These are phyloP conservation scores for Camelus bactrianus DNA, from an alignment of 2,113 vertebrate species.

Conservation along the genomic window DNA sequence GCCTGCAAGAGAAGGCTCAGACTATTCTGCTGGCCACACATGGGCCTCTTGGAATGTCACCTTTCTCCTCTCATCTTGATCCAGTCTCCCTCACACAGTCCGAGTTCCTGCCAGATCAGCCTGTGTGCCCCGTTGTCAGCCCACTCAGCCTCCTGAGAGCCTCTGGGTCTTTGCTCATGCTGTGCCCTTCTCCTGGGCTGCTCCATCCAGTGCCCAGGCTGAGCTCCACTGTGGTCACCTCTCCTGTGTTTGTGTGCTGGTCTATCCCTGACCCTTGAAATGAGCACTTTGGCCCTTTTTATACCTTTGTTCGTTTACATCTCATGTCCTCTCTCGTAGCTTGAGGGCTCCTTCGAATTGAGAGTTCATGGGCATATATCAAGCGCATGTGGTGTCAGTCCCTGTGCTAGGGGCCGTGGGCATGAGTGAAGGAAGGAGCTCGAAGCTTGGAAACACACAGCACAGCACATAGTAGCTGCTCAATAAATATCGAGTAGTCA, in stretches of 20 bases:
- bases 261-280: not conserved
- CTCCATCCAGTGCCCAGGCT: not conserved
- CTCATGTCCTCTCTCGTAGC: not conserved
- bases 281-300: not conserved
- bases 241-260: not conserved
- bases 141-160: not conserved
- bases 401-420: not conserved
- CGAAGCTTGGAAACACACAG: conserved; percentile 1
- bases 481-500: not conserved
- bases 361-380: not conserved
- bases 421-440: not conserved
- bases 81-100: not conserved
- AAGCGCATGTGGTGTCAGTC: not conserved
- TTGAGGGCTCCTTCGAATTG: not conserved
- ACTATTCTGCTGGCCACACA: not conserved
- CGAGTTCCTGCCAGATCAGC: not conserved
- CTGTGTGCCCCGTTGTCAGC: not conserved
- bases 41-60: not conserved
- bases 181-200: not conserved
- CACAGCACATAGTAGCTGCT: conserved; percentile 21
- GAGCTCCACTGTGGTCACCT: not conserved
- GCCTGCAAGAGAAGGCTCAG: not conserved
- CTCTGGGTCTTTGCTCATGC: not conserved
- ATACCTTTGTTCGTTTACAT: conserved; percentile 29
- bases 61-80: conserved; percentile 20